These are phyloP conservation scores for Perizoma affinitatum DNA, from an alignment of 2,888 invertebrate genomes.

Conservation along the genomic window DNA sequence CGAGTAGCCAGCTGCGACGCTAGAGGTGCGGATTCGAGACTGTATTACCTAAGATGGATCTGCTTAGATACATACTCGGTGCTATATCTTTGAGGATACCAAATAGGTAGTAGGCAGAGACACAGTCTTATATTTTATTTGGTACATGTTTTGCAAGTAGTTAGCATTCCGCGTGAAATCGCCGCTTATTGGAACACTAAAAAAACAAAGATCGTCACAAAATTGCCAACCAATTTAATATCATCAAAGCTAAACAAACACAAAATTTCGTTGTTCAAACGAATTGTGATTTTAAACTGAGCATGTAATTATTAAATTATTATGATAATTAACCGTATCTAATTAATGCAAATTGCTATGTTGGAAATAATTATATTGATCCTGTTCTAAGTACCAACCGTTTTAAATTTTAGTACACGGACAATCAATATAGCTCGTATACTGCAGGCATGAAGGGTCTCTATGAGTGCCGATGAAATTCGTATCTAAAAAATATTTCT, in stretches of 20 bases:
- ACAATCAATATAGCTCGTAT: conserved; percentile 1
- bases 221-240: not conserved
- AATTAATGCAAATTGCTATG: conserved; percentile 30
- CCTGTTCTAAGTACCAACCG: conserved; percentile 25
- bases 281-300: conserved; percentile 8
- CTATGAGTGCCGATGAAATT: too few species aligned
- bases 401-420: conserved; percentile 23
- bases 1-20: too few species aligned
- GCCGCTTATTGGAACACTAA: too few species aligned
- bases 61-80: too few species aligned
- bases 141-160: too few species aligned
- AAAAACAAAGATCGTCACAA: not conserved
- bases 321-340: conserved; percentile 22
- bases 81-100: too few species aligned
- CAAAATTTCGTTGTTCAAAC: conserved; percentile 6
- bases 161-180: too few species aligned
- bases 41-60: too few species aligned
- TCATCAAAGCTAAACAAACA: not conserved
- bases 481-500: too few species aligned
- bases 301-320: conserved; percentile 7
- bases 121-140: too few species aligned
- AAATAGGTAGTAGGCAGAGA: too few species aligned
- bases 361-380: conserved; percentile 38
- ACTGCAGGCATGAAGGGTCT: not conserved
- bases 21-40: too few species aligned